These are phyloP conservation scores for Gallinago jamesoni DNA, from an alignment of 2,113 vertebrate species.

Conservation along the genomic window DNA sequence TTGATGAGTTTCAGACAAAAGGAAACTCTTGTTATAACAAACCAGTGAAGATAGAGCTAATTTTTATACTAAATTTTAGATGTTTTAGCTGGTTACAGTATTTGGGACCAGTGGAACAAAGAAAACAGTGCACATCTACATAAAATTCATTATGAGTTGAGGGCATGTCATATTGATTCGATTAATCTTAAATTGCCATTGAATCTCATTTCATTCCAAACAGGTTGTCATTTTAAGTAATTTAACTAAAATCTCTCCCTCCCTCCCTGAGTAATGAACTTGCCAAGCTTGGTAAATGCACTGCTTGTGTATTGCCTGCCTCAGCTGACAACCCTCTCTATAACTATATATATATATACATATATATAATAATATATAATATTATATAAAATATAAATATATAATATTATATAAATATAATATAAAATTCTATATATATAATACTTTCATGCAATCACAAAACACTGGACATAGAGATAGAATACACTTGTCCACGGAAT, in stretches of 20 bases:
- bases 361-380: neutral
- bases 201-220: conserved; percentile 7
- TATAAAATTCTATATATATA: neutral
- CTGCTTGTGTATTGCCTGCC: neutral
- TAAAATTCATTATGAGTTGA: neutral
- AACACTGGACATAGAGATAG: neutral
- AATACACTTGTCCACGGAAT: neutral
- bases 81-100: neutral
- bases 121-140: neutral
- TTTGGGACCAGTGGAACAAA: neutral
- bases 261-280: neutral
- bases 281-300: neutral
- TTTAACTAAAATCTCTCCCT: neutral
- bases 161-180: neutral
- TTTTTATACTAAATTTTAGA: neutral
- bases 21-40: neutral
- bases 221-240: neutral
- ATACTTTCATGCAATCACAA: neutral
- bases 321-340: neutral
- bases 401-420: neutral
- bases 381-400: neutral
- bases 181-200: neutral
- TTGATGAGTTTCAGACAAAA: neutral
- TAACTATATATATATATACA: too few species aligned
- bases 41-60: neutral